Conservation (phyloP, 2,113 vertebrate species). For the Callopanchax toddi region DNA sequence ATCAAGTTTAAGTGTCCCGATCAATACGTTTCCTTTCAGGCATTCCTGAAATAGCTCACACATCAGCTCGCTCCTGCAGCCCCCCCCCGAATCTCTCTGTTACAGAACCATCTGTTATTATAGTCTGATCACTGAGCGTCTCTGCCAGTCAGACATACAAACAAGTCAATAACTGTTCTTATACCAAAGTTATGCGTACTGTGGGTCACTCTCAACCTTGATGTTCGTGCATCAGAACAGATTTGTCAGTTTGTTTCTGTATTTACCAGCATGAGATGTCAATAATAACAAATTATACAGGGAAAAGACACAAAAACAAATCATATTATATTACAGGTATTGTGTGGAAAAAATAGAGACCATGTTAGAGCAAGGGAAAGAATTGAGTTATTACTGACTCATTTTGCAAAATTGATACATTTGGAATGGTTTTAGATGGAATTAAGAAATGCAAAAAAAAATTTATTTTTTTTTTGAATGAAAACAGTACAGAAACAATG, state of each 20-base stretch:
- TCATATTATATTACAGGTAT: conserved; percentile 35
- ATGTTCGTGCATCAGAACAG: conserved; percentile 18
- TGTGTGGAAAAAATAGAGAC: too few relatives aligned
- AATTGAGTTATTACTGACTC: neutral
- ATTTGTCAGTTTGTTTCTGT: conserved; percentile 28
- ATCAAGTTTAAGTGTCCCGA: conserved; percentile 79
- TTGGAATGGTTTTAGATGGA: conserved; percentile 14
- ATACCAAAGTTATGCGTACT: conserved; percentile 57
- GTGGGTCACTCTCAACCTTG: conserved; percentile 33
- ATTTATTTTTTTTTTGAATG: too few relatives aligned
- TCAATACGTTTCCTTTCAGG: conserved; percentile 78
- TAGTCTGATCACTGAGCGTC: conserved; percentile 38
- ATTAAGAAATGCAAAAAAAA: neutral
- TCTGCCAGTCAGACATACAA: conserved; percentile 50
- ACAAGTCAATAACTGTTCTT: conserved; percentile 62
- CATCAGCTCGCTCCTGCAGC: conserved; percentile 37
- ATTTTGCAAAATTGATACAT: conserved; percentile 9
- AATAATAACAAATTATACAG: conserved; percentile 37
- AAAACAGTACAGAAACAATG: too few relatives aligned
- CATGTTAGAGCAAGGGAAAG: too few relatives aligned
- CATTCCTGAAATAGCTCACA: conserved; percentile 72
- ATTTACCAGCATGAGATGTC: conserved; percentile 22
- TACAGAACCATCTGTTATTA: conserved; percentile 65
- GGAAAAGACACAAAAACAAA: too few relatives aligned
- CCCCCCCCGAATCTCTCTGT: neutral